These are phyloP conservation scores for Prinia subflava DNA, from an alignment of 2,113 vertebrate genomes.

Conservation along the genomic window DNA sequence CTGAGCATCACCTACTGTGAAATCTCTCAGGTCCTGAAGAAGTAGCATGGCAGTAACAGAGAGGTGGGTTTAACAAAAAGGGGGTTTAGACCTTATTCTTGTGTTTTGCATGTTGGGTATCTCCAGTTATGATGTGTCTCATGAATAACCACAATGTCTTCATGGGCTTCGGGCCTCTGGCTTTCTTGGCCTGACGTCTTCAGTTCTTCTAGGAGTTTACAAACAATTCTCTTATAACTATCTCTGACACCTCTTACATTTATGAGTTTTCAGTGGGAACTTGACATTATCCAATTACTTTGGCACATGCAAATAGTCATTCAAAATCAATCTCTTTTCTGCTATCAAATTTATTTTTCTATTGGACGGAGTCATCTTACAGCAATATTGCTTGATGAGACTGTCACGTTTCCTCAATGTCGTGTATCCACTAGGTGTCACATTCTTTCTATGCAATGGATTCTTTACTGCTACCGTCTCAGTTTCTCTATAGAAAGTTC, in stretches of 20 bases:
- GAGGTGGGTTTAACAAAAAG: neutral
- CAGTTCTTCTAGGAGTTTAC: neutral
- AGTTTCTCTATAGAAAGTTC: neutral
- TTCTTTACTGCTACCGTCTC: neutral
- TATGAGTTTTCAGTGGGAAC: neutral
- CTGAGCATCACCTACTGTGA: neutral
- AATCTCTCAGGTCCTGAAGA: neutral
- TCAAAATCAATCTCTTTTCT: neutral
- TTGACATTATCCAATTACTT: neutral
- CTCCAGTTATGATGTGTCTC: neutral
- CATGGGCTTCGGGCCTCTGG: neutral
- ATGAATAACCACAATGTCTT: neutral
- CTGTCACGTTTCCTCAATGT: neutral
- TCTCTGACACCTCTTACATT: neutral
- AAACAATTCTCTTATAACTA: neutral
- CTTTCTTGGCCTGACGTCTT: neutral
- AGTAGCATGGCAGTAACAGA: neutral
- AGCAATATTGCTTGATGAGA: neutral
- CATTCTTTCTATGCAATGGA: conserved; percentile 19
- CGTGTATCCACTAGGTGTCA: conserved; percentile 48
- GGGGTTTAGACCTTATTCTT: neutral
- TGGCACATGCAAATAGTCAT: neutral
- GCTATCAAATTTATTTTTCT: neutral
- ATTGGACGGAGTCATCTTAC: neutral
- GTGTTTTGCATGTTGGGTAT: neutral